Evolutionary conservation across 2,888 invertebrate species (phyloP), one percentile per base, ranked within the genome.

Genomic region (Galerucella calmariensis): DNA sequence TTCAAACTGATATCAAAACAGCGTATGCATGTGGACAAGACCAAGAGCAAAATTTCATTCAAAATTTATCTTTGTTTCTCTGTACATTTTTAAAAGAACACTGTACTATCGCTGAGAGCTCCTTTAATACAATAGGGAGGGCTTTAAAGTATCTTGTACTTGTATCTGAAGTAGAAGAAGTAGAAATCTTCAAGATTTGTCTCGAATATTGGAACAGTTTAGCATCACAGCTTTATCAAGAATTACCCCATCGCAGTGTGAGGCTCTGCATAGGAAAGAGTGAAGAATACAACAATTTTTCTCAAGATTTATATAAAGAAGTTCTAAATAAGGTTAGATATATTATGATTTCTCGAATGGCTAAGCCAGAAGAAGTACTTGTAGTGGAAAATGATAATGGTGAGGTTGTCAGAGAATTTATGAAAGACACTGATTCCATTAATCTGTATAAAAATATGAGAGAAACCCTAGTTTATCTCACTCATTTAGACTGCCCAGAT

Each of bases 331-430:
- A 95, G 89, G 94, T 99, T 58, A 92, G 99, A 61, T 95, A 95
- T 84, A 97, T 98, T 65, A 99, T 99, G 98, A 99, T 99, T 85
- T 97, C 97, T 75, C 92, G 99, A 83, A 99, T 99, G 99, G 99
- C 99, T 20, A 99, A 98, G 87, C 99, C 99, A 0, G 99, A 99
- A 88, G 99, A 99, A 89, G 99, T 99, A 51, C 90, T 99, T 76
- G 98, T 99, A 63, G 99, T 99, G 58, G 99, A 99, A 88, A 99
- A 99, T 89, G 99, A 99, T 87, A 98, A 99, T 88, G 99, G 99
- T 58, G 99, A 99, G 89, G 98, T 99, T 76, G 99, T 99, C 11
- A 90, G 99, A 78, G 99, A 99, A 88, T 98, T 99, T 87, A 99
- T 99, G 97, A 99, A 99, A 89, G 99, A 99, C 88, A 99, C 99